These are phyloP conservation scores for Megaptera novaeangliae DNA, from an alignment of 2,113 vertebrate species.

Conservation along the genomic window DNA sequence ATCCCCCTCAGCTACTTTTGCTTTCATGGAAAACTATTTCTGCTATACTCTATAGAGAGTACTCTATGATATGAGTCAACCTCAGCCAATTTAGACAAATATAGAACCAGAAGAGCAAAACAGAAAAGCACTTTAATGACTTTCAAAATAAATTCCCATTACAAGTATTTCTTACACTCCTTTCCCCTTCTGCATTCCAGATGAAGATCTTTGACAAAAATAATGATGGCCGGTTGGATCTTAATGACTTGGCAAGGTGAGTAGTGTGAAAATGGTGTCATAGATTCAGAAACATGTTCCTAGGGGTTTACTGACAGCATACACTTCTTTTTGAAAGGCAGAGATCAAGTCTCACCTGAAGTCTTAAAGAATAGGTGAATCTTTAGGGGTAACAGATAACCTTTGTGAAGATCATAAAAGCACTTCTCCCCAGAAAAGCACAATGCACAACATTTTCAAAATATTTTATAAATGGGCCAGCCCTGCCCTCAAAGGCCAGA, in stretches of 20 bases:
- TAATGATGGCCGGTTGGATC: constrained; percentile 93
- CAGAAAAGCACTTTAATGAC: background rate
- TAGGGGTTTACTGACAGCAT: background rate
- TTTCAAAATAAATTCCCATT: background rate
- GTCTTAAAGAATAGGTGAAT: background rate
- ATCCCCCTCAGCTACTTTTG: background rate
- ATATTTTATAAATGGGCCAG: background rate
- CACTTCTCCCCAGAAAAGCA: background rate
- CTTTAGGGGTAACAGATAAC: background rate
- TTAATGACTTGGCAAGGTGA: constrained; percentile 96
- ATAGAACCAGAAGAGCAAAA: background rate
- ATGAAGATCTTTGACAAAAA: constrained; percentile 99
- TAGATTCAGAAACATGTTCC: background rate
- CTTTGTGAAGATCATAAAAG: background rate
- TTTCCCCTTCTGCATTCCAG: constrained; percentile 78
- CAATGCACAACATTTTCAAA: background rate
- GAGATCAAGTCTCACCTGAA: background rate
- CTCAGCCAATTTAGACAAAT: background rate
- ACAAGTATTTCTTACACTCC: background rate
- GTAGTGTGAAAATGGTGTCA: background rate
- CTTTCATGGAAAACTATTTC: background rate
- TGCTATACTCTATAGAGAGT: background rate
- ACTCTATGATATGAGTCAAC: no score
- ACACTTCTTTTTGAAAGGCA: accelerated
- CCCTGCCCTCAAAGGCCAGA: background rate